Percentiles rank a stretch among this genome's conserved stretches.
These are phyloP conservation scores for Endomychus coccineus DNA, from an alignment of 2,888 invertebrate genomes.

Conservation along the genomic window DNA sequence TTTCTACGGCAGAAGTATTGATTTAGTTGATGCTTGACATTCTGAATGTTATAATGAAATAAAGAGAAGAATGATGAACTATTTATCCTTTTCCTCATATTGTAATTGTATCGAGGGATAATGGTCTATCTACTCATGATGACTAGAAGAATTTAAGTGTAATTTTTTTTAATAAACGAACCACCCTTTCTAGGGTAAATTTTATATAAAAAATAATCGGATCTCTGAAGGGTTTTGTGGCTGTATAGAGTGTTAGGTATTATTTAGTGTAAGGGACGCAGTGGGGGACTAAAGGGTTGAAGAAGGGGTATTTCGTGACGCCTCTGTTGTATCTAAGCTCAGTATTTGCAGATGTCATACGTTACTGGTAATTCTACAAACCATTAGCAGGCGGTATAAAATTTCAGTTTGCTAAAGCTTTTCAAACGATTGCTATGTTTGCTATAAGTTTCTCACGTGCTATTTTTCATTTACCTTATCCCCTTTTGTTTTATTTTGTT, in stretches of 20 bases:
- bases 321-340: slow-evolving; percentile 25
- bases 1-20: no score
- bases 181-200: slow-evolving; percentile 39
- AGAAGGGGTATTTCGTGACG: slow-evolving; percentile 24
- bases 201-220: slow-evolving; percentile 43
- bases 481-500: no score
- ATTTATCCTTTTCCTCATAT: no score
- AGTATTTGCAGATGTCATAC: slow-evolving; percentile 31
- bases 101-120: no score
- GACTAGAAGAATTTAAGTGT: slow-evolving; percentile 27
- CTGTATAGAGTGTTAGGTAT: slow-evolving; percentile 42
- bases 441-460: no score
- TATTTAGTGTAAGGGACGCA: slow-evolving; percentile 34
- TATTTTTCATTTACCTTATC: no score
- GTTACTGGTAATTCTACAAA: background rate
- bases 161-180: slow-evolving; percentile 39
- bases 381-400: background rate
- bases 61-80: no score
- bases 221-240: slow-evolving; percentile 43
- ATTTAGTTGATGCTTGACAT: no score
- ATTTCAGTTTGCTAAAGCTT: background rate
- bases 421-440: no score
- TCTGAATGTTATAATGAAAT: no score
- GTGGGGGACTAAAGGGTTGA: slow-evolving; percentile 35
- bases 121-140: no score